A percentile compares a stretch with the other conserved stretches of the same genome.
Evolutionary conservation across 2,888 invertebrate species (phyloP).

Genomic region (Frankliniella fusca): DNA sequence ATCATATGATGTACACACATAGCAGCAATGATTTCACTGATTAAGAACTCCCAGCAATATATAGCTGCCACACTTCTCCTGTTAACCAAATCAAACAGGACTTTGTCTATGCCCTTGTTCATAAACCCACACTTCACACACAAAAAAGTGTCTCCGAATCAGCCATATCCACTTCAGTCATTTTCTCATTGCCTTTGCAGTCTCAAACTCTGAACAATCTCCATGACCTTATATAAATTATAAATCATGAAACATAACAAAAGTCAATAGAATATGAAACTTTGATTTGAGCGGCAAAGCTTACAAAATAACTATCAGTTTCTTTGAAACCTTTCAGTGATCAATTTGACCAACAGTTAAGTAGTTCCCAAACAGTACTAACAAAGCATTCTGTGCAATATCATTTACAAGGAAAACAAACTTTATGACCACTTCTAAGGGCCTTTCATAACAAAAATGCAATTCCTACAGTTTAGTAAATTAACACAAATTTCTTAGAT

Average conservation of each 20-base stretch:
- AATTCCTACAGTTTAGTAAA: background rate
- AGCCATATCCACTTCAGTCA: too few species aligned
- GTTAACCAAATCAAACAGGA: too few species aligned
- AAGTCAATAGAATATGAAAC: background rate
- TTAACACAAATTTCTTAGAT: background rate
- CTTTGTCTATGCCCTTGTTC: too few species aligned
- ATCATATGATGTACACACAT: too few species aligned
- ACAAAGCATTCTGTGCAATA: too few species aligned
- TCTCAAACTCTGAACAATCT: background rate
- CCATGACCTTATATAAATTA: background rate
- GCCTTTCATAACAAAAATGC: background rate
- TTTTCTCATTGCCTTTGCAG: background rate
- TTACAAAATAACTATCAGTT: background rate
- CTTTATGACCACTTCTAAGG: background rate
- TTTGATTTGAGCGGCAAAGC: constrained; percentile 14
- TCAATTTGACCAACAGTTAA: background rate
- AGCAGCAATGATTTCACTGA: too few species aligned
- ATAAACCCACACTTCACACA: too few species aligned
- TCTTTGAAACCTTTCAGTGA: background rate
- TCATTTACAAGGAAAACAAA: background rate
- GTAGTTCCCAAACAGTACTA: background rate
- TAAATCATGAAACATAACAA: background rate
- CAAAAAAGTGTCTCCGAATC: too few species aligned
- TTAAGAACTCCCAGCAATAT: too few species aligned
- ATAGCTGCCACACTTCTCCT: too few species aligned